These are phyloP conservation scores for Spea bombifrons DNA, from an alignment of 2,113 vertebrate genomes.

Conservation along the genomic window DNA sequence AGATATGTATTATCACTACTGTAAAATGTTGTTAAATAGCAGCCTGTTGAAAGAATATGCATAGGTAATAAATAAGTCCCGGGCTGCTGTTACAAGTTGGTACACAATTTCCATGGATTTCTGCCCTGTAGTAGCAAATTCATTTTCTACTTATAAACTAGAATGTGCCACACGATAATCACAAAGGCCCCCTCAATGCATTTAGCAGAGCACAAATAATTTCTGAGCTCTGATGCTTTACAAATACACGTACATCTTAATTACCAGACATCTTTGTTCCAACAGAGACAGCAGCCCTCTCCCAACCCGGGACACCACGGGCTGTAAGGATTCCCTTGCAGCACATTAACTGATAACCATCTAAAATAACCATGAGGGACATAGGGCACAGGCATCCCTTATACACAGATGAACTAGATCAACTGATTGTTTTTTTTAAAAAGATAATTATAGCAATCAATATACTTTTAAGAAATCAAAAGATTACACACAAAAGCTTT, in stretches of 20 bases:
- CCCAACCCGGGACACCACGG: background rate
- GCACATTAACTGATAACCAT: slow-evolving; percentile 41
- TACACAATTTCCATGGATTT: background rate
- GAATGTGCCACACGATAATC: background rate
- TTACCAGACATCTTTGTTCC: slow-evolving; percentile 11
- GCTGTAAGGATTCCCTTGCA: background rate
- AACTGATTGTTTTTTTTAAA: background rate
- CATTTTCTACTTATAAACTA: background rate
- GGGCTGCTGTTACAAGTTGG: too few species aligned
- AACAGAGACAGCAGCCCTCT: slow-evolving; percentile 4
- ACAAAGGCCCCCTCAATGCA: background rate
- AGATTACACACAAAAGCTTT: slow-evolving; percentile 28
- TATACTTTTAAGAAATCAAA: slow-evolving; percentile 21
- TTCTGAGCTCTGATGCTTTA: background rate
- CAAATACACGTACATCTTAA: slow-evolving; percentile 25
- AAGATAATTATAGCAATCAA: slow-evolving; percentile 19
- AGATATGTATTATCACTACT: too few species aligned
- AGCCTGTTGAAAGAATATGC: too few species aligned
- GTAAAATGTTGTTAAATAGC: too few species aligned
- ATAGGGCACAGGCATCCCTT: slow-evolving; percentile 2
- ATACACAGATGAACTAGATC: slow-evolving; percentile 19
- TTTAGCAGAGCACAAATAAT: slow-evolving; percentile 8
- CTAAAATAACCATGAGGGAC: slow-evolving; percentile 38
- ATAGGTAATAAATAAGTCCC: too few species aligned
- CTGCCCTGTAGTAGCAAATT: background rate